Evolutionary conservation across 2,113 vertebrate species (phyloP), one percentile per base, ranked within the genome.

Genomic region (Mesocricetus auratus): DNA sequence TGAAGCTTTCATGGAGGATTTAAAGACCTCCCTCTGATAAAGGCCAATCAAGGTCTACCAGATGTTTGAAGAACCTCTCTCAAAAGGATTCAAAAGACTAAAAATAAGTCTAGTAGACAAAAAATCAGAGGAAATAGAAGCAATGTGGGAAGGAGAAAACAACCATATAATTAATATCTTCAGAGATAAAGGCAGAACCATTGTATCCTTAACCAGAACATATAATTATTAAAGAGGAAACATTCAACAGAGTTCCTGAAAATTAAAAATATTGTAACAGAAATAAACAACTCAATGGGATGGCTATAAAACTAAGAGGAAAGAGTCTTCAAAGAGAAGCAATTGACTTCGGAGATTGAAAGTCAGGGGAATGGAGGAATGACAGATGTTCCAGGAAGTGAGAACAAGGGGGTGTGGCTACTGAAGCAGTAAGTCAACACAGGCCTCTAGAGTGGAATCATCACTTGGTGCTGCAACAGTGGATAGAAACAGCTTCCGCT

Each of bases 141-240:
- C 85, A 92, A 62, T 33, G n/a, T 68, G 77, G n/a, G 16, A 74
- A 86, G 64, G 26, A 50, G 47, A 74, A 39, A 78, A 85, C 13
- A 89, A 42, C 11, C 7, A 2, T 81, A 22, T 92, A 93, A 86
- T 45, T 73, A 87, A 89, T 86, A 91, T 81, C 45, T 39, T 82
- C 50, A 71, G 64, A 92, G 60, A 94, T 87, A 69, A 2, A 58
- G 42, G 9, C 24, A 31, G 8, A 88, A 42, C 82, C 89, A 45
- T 0, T 91, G 3, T 79, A 66, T 39, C 29, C 86, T 96, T 91
- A 83, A 94, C 73, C 4, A 96, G 45, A 92, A 91, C 42, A 86
- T 77, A 5, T 4, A 79, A 90, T 92, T 60, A 56, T 90, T 93
- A 85, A 94, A 93, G 68, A 97, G 85, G n/a, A 96, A 93, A 87